phyloP scores from a whole-genome alignment of 2,797 vertebrate species.

The Arnoldichthys spilopterus region DNA sequence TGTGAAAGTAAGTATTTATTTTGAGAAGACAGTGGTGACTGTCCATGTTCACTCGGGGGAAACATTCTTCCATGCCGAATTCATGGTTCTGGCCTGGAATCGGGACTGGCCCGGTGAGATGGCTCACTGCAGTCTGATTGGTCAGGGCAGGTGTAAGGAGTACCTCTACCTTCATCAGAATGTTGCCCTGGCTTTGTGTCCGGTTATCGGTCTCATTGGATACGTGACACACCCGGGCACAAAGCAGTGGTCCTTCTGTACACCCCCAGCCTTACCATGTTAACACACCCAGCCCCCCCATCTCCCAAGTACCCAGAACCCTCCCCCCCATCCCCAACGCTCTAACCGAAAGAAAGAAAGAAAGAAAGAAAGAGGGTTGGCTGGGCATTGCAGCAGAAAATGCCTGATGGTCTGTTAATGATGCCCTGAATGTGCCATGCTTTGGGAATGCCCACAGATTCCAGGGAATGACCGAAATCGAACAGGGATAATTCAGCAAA shows the following conservation, averaged over 20 bases:
- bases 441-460: slow-evolving; percentile 46
- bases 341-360: too few species aligned
- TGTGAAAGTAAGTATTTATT: too few species aligned
- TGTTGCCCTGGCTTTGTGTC: slow-evolving; percentile 45
- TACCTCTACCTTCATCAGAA: not conserved
- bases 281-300: slow-evolving; percentile 41
- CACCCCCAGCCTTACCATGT: slow-evolving; percentile 14
- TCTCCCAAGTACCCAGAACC: slow-evolving; percentile 6
- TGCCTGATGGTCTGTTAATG: slow-evolving; percentile 72
- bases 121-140: too few species aligned
- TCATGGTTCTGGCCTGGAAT: slow-evolving; percentile 2
- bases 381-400: slow-evolving; percentile 73
- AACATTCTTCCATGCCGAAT: too few species aligned
- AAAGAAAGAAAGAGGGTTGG: slow-evolving; percentile 83
- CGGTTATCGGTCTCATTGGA: slow-evolving; percentile 46
- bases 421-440: slow-evolving; percentile 58
- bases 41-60: too few species aligned
- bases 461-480: not conserved
- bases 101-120: too few species aligned
- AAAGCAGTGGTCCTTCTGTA: slow-evolving; percentile 3
- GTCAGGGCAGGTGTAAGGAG: not conserved
- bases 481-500: not conserved
- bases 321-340: not conserved
- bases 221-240: slow-evolving; percentile 26
- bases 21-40: too few species aligned